Evolutionary conservation across 2,888 invertebrate species (phyloP).

Genomic region (Emmelina monodactyla): DNA sequence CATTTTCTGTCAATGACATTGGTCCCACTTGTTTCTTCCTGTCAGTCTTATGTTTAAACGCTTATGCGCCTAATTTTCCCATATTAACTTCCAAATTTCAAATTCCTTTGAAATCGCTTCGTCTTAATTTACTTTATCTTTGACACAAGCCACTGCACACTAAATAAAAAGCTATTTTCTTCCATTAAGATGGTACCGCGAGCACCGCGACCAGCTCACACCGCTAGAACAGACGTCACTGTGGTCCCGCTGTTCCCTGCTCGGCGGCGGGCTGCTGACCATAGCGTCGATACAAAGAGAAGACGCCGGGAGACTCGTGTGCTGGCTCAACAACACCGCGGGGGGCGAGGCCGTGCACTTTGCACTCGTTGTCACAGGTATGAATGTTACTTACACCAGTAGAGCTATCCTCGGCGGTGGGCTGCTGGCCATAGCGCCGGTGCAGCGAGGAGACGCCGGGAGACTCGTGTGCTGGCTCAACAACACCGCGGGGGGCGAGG

Average conservation of each 20-base stretch:
- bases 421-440: slow-evolving; percentile 71
- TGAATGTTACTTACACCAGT: slow-evolving; percentile 16
- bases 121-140: too few species aligned
- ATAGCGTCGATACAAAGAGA: slow-evolving; percentile 74
- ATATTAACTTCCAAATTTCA: too few species aligned
- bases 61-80: too few species aligned
- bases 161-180: too few species aligned
- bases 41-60: too few species aligned
- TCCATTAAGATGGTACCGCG: slow-evolving; percentile 84
- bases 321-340: slow-evolving; percentile 89
- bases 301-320: slow-evolving; percentile 87
- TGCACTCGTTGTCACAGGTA: slow-evolving; percentile 79
- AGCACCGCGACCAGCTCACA: slow-evolving; percentile 73
- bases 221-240: slow-evolving; percentile 70
- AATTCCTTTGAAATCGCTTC: too few species aligned
- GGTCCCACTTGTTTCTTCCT: too few species aligned
- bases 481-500: slow-evolving; percentile 86
- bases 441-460: slow-evolving; percentile 82
- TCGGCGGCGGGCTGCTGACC: slow-evolving; percentile 67
- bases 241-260: slow-evolving; percentile 32
- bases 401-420: slow-evolving; percentile 62
- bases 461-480: slow-evolving; percentile 90
- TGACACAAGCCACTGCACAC: too few species aligned
- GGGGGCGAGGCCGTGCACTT: slow-evolving; percentile 83
- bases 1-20: too few species aligned